Conservation (phyloP, 1,140 invertebrate species). For the Delia radicum region DNA sequence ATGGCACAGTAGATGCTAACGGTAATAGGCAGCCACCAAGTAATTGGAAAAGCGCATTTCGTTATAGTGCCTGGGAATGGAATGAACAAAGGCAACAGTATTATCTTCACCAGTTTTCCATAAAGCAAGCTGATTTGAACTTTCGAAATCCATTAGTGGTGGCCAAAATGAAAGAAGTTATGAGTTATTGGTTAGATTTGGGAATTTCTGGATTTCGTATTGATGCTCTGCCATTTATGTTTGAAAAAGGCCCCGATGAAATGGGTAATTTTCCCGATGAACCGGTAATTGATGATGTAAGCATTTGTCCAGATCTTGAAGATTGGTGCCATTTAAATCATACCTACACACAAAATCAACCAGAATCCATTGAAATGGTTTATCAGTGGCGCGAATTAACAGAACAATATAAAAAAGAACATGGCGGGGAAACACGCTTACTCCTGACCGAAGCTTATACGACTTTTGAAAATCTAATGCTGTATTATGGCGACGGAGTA, state of each 20-base stretch:
- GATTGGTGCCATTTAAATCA: conserved; percentile 37
- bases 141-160: conserved; percentile 61
- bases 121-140: conserved; percentile 68
- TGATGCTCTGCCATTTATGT: conserved; percentile 63
- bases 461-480: conserved; percentile 58
- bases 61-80: conserved; percentile 65
- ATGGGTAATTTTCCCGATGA: conserved; percentile 57
- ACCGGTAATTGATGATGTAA: conserved; percentile 41
- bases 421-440: conserved; percentile 55
- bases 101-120: conserved; percentile 59
- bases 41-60: conserved; percentile 59
- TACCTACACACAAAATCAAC: conserved; percentile 61
- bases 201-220: conserved; percentile 74
- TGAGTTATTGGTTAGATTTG: conserved; percentile 69
- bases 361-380: conserved; percentile 59
- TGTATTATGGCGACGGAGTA: conserved; percentile 60
- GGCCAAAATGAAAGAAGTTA: conserved; percentile 62
- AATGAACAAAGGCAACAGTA: conserved; percentile 56
- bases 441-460: conserved; percentile 73
- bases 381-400: conserved; percentile 59
- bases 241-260: conserved; percentile 60
- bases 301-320: conserved; percentile 22
- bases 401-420: conserved; percentile 53
- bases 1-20: conserved; percentile 51
- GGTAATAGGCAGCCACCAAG: conserved; percentile 50